phyloP scores from a whole-genome alignment of 2,797 vertebrate genomes.

The Melanotaenia maccullochi region DNA sequence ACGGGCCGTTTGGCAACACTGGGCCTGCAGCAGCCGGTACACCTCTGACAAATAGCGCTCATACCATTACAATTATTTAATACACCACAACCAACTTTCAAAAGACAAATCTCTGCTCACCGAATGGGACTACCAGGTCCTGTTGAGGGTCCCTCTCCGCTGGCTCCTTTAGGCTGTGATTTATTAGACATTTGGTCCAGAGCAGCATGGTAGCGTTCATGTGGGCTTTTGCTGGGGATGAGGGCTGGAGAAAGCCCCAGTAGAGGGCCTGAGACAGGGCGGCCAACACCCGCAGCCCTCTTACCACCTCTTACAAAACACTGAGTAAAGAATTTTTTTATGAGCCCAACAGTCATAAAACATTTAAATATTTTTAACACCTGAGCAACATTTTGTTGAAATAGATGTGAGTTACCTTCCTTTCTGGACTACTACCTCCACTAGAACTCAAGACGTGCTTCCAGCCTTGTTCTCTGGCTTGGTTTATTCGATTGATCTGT shows the following conservation, averaged over 20 bases:
- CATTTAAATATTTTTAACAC: accelerated
- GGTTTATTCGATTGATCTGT: constrained; percentile 93
- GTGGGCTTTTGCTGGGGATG: constrained; percentile 76
- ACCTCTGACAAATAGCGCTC: constrained; percentile 37
- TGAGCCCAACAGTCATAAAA: background rate
- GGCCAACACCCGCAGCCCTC: constrained; percentile 70
- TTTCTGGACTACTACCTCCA: constrained; percentile 87
- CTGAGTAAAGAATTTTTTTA: constrained; percentile 48
- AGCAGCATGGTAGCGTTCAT: constrained; percentile 87
- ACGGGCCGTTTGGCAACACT: constrained; percentile 79
- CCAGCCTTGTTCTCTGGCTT: constrained; percentile 98
- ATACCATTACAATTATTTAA: background rate
- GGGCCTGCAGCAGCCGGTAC: constrained; percentile 76
- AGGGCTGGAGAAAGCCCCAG: constrained; percentile 39
- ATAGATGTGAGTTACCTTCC: constrained; percentile 69
- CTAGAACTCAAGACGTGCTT: constrained; percentile 91
- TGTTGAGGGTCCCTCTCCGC: constrained; percentile 57
- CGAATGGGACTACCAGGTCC: constrained; percentile 56
- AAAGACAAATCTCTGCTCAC: constrained; percentile 34
- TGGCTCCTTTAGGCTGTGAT: constrained; percentile 63
- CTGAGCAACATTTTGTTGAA: background rate
- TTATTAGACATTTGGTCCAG: constrained; percentile 86
- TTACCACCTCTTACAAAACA: constrained; percentile 84
- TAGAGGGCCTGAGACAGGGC: constrained; percentile 38
- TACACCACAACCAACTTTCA: background rate